phyloP scores from a whole-genome alignment of 2,888 invertebrate genomes.

The Octodonta nipae region DNA sequence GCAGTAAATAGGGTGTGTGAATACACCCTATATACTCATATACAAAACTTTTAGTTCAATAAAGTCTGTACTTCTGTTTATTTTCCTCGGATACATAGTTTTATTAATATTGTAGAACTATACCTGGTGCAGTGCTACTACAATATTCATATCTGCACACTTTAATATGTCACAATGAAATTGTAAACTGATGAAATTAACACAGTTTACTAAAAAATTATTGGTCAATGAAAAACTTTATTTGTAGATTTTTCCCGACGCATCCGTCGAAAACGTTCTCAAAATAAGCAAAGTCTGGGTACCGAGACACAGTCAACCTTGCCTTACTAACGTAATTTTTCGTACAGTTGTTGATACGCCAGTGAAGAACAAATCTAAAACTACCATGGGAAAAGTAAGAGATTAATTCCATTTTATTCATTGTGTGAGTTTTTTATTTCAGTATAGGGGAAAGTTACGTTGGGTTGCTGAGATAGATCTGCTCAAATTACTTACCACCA shows the following conservation, averaged over 20 bases:
- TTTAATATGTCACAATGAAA: too few relatives aligned
- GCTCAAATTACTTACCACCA: constrained; percentile 15
- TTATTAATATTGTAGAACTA: too few relatives aligned
- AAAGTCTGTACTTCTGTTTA: too few relatives aligned
- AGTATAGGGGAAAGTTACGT: constrained; percentile 28
- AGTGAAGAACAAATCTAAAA: constrained; percentile 25
- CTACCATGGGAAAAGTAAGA: constrained; percentile 25
- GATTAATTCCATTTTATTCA: neutral
- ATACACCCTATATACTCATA: too few relatives aligned
- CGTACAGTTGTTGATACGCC: constrained; percentile 18
- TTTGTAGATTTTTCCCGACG: constrained; percentile 21
- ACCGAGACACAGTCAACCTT: constrained; percentile 16
- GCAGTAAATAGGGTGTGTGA: too few relatives aligned
- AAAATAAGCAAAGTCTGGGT: constrained; percentile 24
- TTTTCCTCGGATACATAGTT: too few relatives aligned
- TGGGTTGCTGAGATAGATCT: constrained; percentile 27
- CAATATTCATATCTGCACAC: too few relatives aligned
- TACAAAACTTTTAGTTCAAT: too few relatives aligned
- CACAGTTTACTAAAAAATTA: neutral
- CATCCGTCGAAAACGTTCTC: constrained; percentile 16
- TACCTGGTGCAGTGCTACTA: too few relatives aligned
- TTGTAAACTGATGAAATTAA: neutral
- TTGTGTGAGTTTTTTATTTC: constrained; percentile 6
- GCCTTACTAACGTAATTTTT: constrained; percentile 24
- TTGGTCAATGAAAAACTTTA: neutral